phyloP scores from a whole-genome alignment of 2,888 invertebrate species.

The Metallyticus violacea region DNA sequence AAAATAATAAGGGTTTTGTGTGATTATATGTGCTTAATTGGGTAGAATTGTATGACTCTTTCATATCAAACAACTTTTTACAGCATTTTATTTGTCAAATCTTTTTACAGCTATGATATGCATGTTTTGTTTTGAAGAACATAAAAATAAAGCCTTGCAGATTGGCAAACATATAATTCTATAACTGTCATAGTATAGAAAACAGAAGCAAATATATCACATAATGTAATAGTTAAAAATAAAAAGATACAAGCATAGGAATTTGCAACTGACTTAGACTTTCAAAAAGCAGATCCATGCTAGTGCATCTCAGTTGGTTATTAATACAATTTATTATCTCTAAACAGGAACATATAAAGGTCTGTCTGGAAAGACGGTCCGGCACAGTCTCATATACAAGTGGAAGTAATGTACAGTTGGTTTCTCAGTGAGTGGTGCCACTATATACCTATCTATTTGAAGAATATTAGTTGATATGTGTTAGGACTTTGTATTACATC shows the following conservation, averaged over 20 bases:
- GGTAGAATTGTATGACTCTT: neutral
- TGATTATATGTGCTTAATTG: neutral
- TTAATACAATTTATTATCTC: conserved; percentile 26
- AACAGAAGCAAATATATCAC: conserved; percentile 33
- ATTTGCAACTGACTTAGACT: conserved; percentile 34
- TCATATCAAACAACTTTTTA: conserved; percentile 28
- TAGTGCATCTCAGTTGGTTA: conserved; percentile 27
- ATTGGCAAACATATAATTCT: conserved; percentile 51
- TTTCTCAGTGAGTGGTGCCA: neutral
- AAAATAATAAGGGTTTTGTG: neutral
- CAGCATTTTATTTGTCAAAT: conserved; percentile 73
- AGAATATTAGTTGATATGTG: neutral
- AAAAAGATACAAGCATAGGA: conserved; percentile 32
- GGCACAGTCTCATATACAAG: neutral
- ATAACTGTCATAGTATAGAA: conserved; percentile 30
- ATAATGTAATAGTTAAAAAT: conserved; percentile 27
- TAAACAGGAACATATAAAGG: conserved; percentile 27
- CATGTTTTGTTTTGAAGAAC: conserved; percentile 72
- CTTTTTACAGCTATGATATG: conserved; percentile 92
- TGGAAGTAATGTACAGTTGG: neutral
- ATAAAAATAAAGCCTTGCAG: conserved; percentile 54
- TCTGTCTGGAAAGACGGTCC: conserved; percentile 8
- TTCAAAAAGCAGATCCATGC: conserved; percentile 33
- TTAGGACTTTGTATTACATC: neutral
- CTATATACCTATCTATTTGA: neutral